Conservation (phyloP, 23 tunicate species). For the Ciona savignyi region DNA sequence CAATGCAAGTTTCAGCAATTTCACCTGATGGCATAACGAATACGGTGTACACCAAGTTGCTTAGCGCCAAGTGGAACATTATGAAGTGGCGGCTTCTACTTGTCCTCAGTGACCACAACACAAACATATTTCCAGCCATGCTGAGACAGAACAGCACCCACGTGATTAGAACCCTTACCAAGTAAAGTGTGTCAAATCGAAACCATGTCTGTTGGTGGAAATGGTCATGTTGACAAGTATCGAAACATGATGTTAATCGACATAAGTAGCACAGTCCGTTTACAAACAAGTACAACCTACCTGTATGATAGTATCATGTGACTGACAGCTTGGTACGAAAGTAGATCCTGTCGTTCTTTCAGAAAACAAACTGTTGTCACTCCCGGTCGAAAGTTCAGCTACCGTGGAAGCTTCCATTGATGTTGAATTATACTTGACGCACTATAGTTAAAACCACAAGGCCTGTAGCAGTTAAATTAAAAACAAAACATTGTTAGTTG, state of each 20-base stretch:
- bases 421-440: no score
- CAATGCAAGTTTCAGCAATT: no score
- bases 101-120: constrained; percentile 28
- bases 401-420: no score
- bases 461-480: no score
- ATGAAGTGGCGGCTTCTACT: constrained; percentile 41
- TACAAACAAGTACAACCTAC: neutral
- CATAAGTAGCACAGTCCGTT: neutral
- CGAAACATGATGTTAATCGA: neutral
- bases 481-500: no score
- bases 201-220: constrained; percentile 42
- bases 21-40: constrained; percentile 81
- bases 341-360: neutral
- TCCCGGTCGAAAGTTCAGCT: no score
- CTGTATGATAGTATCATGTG: neutral
- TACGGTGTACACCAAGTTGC: constrained; percentile 48
- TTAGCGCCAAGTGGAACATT: constrained; percentile 59
- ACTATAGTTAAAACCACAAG: no score
- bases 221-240: neutral
- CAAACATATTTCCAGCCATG: constrained; percentile 54
- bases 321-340: neutral
- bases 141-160: constrained; percentile 53
- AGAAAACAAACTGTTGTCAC: no score
- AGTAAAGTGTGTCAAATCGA: constrained; percentile 46
- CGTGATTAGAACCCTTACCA: constrained; percentile 60